Evolutionary conservation across 2,797 vertebrate genomes (phyloP).

Genomic region (Molossus alvarezi): DNA sequence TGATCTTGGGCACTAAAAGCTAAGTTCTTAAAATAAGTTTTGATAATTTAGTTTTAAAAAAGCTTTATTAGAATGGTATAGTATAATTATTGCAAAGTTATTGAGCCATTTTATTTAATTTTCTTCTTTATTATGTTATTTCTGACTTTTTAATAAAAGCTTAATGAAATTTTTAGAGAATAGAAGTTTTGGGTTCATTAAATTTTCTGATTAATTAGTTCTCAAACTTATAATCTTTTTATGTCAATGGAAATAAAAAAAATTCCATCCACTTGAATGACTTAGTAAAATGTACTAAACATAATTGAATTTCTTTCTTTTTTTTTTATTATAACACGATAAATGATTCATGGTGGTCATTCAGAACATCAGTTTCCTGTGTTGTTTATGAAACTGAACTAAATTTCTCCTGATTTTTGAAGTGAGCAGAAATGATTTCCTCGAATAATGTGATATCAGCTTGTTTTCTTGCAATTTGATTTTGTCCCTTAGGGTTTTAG

Average conservation of each 20-base stretch:
- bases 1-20: constrained; percentile 50
- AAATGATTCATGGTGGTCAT: constrained; percentile 22
- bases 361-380: constrained; percentile 6
- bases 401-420: constrained; percentile 51
- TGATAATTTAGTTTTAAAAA: constrained; percentile 51
- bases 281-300: constrained; percentile 62
- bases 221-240: constrained; percentile 56
- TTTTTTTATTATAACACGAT: not conserved
- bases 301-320: constrained; percentile 53
- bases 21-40: constrained; percentile 75
- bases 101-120: constrained; percentile 67
- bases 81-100: constrained; percentile 64
- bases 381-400: constrained; percentile 46
- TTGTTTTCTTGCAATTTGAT: constrained; percentile 47
- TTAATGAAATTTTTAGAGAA: constrained; percentile 33
- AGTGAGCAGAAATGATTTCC: constrained; percentile 51
- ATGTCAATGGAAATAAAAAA: constrained; percentile 66
- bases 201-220: constrained; percentile 71
- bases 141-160: constrained; percentile 51
- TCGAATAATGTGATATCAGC: not conserved
- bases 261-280: not conserved
- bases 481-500: constrained; percentile 45
- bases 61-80: not conserved
- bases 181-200: constrained; percentile 10
- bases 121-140: constrained; percentile 67